phyloP scores from a whole-genome alignment of 2,113 vertebrate genomes.

The Rhagologus leucostigma region DNA sequence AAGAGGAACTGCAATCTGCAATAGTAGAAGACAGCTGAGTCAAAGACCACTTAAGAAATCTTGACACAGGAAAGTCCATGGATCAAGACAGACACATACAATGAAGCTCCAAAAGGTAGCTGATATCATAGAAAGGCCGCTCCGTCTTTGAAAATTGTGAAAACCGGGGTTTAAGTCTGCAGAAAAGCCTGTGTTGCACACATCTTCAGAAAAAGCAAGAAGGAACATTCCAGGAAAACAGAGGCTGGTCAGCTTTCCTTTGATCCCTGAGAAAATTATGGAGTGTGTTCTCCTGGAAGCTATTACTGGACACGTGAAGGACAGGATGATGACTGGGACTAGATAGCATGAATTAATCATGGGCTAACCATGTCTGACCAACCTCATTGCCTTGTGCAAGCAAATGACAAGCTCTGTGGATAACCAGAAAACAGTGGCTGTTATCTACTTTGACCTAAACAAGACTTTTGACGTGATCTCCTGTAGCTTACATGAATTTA shows the following conservation, averaged over 20 bases:
- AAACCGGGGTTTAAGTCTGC: not conserved
- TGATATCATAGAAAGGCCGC: not conserved
- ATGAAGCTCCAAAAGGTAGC: not conserved
- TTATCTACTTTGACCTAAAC: not conserved
- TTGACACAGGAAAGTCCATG: not conserved
- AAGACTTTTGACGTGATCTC: not conserved
- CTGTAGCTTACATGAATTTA: not conserved
- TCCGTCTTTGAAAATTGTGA: not conserved
- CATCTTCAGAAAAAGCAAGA: not conserved
- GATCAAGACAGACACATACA: not conserved
- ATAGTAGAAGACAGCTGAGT: not conserved
- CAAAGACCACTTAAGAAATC: not conserved
- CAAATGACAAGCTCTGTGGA: conserved; percentile 1
- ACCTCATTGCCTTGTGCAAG: not conserved
- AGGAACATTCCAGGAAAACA: not conserved
- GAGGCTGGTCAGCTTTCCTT: not conserved
- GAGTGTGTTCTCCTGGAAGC: not conserved
- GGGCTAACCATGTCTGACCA: not conserved
- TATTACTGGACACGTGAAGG: not conserved
- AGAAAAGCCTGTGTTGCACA: not conserved
- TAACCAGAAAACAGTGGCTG: not conserved
- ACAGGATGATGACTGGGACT: conserved; percentile 10
- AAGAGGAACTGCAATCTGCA: not conserved
- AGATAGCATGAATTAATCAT: conserved; percentile 15
- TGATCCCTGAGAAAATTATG: not conserved